phyloP scores from a whole-genome alignment of 2,888 invertebrate species.

The Drosophila bunnanda region DNA sequence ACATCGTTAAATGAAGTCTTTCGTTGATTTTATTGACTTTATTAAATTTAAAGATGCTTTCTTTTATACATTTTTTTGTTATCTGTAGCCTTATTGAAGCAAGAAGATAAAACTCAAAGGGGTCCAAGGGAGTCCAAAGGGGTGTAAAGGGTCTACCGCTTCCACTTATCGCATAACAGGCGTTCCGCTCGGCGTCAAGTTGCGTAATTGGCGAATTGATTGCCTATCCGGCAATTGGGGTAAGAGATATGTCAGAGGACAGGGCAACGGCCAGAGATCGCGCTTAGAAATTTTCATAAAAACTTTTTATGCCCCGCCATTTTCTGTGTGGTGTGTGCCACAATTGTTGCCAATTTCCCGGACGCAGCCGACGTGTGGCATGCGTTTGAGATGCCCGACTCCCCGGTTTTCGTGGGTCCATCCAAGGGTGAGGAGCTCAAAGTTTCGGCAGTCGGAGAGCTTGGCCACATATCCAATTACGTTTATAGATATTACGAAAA shows the following conservation, averaged over 20 bases:
- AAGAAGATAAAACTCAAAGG: neutral
- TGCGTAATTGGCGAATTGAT: conserved; percentile 75
- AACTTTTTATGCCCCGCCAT: conserved; percentile 80
- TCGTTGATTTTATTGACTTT: neutral
- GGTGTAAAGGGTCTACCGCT: conserved; percentile 8
- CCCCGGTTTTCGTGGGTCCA: conserved; percentile 9
- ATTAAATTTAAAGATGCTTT: neutral
- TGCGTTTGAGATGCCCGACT: conserved; percentile 8
- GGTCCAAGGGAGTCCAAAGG: conserved; percentile 1
- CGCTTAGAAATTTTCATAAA: conserved; percentile 78
- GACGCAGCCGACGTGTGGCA: conserved; percentile 46
- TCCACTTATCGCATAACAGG: conserved; percentile 39
- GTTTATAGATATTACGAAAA: conserved; percentile 77
- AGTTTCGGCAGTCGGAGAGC: conserved; percentile 38
- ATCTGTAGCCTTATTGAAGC: neutral
- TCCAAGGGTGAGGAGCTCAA: conserved; percentile 28
- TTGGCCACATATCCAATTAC: conserved; percentile 77
- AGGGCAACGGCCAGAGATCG: conserved; percentile 24
- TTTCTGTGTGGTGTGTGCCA: conserved; percentile 68
- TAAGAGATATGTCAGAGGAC: conserved; percentile 18
- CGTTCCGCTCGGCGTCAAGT: conserved; percentile 55
- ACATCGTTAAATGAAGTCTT: neutral
- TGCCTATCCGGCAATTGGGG: conserved; percentile 51
- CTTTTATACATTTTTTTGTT: neutral
- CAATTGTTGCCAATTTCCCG: conserved; percentile 80